Conservation (phyloP, 2,797 vertebrate genomes). For the Natrix natrix region DNA sequence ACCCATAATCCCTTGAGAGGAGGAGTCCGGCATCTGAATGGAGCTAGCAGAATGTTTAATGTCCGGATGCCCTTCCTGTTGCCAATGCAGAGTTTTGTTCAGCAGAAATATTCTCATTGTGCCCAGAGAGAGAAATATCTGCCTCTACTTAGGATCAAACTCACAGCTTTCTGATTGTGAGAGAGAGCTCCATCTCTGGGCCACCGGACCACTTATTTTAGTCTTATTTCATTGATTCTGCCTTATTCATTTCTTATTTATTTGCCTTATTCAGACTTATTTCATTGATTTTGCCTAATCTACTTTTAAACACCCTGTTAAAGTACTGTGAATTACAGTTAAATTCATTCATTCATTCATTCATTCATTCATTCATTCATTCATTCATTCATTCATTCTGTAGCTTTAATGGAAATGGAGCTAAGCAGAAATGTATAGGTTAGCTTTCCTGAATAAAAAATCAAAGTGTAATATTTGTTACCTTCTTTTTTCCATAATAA, state of each 20-base stretch:
- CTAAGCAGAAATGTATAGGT: neutral
- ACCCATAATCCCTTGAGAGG: too few species aligned
- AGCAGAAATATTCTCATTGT: too few species aligned
- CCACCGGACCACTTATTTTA: neutral
- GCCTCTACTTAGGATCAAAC: too few species aligned
- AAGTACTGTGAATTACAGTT: neutral
- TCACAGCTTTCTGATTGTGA: too few species aligned
- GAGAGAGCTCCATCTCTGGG: too few species aligned
- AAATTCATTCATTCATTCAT: neutral
- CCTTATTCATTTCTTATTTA: neutral
- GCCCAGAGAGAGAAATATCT: too few species aligned
- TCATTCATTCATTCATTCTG: neutral
- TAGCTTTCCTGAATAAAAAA: neutral
- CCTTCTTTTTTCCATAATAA: neutral
- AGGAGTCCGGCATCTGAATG: too few species aligned
- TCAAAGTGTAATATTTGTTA: neutral
- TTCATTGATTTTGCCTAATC: neutral
- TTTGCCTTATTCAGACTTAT: neutral
- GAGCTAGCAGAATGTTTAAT: too few species aligned
- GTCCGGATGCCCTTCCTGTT: too few species aligned
- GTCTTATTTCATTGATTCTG: neutral
- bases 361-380: too few species aligned
- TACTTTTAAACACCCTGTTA: neutral
- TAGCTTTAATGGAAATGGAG: neutral
- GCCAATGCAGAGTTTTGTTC: too few species aligned